A percentile compares a stretch with the other conserved stretches of the same genome.
Conservation (phyloP, 2,888 invertebrate species). For the Adelphocoris suturalis region DNA sequence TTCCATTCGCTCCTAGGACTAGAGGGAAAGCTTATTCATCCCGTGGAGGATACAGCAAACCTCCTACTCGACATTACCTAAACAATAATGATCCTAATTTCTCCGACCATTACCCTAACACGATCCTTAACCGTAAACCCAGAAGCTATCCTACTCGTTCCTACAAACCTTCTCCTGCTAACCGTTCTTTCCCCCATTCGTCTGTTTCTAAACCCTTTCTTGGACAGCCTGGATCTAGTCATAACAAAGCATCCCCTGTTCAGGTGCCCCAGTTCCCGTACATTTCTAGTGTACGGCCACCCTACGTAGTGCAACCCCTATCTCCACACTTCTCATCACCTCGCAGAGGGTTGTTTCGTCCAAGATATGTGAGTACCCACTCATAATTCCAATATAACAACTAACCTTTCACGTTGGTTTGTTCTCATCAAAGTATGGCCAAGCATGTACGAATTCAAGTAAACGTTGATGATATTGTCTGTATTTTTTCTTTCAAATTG, state of each 20-base stretch:
- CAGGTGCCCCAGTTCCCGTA: slow-evolving; percentile 55
- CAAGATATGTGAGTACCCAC: slow-evolving; percentile 50
- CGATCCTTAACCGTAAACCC: not conserved
- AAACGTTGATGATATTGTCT: not conserved
- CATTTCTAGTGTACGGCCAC: slow-evolving; percentile 45
- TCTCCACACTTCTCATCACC: slow-evolving; percentile 52
- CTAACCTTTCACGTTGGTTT: slow-evolving; percentile 29
- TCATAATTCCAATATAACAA: slow-evolving; percentile 23
- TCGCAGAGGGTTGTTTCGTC: slow-evolving; percentile 48
- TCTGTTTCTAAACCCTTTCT: not conserved
- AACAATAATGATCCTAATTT: slow-evolving; percentile 52
- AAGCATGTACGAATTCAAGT: not conserved
- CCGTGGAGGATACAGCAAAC: slow-evolving; percentile 40
- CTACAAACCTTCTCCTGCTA: not conserved
- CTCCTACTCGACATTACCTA: not conserved
- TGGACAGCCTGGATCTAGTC: not conserved
- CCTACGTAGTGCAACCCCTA: slow-evolving; percentile 25
- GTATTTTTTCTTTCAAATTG: not conserved
- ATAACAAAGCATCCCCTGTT: slow-evolving; percentile 32
- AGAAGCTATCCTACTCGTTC: slow-evolving; percentile 28
- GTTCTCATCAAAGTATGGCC: not conserved
- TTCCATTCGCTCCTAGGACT: not conserved
- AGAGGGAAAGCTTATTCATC: slow-evolving; percentile 8
- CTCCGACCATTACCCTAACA: not conserved
- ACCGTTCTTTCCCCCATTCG: not conserved